These are phyloP conservation scores for Haemorhous mexicanus DNA, from an alignment of 2,113 vertebrate genomes.

Conservation along the genomic window DNA sequence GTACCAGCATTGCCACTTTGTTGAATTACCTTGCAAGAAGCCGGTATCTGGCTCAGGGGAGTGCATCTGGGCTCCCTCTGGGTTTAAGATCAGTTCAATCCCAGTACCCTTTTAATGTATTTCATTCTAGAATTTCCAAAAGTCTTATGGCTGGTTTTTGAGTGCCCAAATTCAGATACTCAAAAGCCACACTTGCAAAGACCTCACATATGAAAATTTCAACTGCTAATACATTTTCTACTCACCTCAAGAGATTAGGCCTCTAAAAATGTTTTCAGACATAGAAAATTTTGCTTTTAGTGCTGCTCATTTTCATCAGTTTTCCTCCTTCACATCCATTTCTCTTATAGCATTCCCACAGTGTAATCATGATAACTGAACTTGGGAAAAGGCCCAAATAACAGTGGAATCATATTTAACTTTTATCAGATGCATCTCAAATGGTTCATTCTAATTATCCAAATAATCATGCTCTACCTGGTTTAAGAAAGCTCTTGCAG, in stretches of 20 bases:
- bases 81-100: not conserved
- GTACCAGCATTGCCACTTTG: not conserved
- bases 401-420: not conserved
- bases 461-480: not conserved
- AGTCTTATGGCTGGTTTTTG: not conserved
- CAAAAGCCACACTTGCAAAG: not conserved
- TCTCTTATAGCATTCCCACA: not conserved
- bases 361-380: not conserved
- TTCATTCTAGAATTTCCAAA: not conserved
- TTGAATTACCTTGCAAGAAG: not conserved
- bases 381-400: not conserved
- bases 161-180: not conserved
- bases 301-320: not conserved
- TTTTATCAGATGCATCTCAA: slow-evolving; percentile 21
- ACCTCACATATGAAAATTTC: not conserved
- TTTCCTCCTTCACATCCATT: not conserved
- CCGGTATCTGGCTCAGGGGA: not conserved
- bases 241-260: not conserved
- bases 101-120: not conserved
- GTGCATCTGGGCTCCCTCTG: fast-evolving
- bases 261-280: not conserved
- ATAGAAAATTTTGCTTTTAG: not conserved
- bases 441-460: slow-evolving; percentile 15
- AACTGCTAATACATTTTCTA: not conserved
- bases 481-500: not conserved